A percentile compares a stretch with the other conserved stretches of the same genome.
phyloP scores from a whole-genome alignment of 2,113 vertebrate genomes.

The Sinocyclocheilus anophthalmus region DNA sequence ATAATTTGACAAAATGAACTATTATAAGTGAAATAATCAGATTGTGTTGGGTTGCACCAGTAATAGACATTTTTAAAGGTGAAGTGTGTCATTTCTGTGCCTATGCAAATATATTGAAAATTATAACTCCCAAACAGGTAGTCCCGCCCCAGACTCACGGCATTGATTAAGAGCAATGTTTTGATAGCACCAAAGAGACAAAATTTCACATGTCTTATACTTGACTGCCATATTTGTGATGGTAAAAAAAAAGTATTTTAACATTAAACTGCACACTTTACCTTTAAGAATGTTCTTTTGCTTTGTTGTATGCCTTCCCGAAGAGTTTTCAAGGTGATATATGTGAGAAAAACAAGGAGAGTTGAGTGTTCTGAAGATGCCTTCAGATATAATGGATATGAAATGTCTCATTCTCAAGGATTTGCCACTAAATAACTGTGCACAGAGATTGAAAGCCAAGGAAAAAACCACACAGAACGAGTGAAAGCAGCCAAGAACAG shows the following conservation, averaged over 20 bases:
- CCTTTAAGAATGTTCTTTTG: background rate
- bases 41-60: too few species aligned
- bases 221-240: background rate
- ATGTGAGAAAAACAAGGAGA: background rate
- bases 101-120: background rate
- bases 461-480: background rate
- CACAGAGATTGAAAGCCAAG: background rate
- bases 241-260: background rate
- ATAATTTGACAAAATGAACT: too few species aligned
- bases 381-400: background rate
- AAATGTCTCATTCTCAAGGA: constrained; percentile 6
- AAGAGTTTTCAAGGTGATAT: background rate
- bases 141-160: background rate
- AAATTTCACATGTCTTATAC: background rate
- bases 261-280: background rate
- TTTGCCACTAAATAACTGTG: constrained; percentile 3
- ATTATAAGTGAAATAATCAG: too few species aligned
- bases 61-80: too few species aligned
- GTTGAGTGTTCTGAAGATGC: background rate
- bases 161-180: background rate
- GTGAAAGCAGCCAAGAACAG: constrained; percentile 15
- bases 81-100: background rate
- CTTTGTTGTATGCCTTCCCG: background rate
- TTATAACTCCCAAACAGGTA: background rate
- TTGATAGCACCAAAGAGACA: background rate